These are phyloP conservation scores for Spea hammondii DNA, from an alignment of 2,797 vertebrate genomes.

Conservation along the genomic window DNA sequence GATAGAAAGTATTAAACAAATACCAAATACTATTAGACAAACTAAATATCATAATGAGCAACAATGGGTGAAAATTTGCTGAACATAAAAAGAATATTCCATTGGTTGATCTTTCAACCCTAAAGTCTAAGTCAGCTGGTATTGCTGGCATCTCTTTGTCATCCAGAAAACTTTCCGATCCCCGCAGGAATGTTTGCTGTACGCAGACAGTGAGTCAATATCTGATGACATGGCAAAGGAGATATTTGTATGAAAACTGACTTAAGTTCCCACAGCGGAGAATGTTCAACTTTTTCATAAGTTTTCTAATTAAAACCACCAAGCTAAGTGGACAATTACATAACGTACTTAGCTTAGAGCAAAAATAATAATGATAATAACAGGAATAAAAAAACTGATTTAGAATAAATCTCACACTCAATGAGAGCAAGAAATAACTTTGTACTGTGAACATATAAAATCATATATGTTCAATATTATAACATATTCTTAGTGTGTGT, in stretches of 20 bases:
- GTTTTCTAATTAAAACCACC: slow-evolving; percentile 9
- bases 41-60: too few species aligned
- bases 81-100: too few species aligned
- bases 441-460: too few species aligned
- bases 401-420: too few species aligned
- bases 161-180: neutral
- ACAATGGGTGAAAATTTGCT: too few species aligned
- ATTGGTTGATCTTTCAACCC: too few species aligned
- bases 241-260: neutral
- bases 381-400: too few species aligned
- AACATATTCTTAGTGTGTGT: too few species aligned
- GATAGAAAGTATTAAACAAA: too few species aligned
- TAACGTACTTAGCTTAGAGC: neutral
- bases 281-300: neutral
- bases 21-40: too few species aligned
- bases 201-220: slow-evolving; percentile 5
- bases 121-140: neutral
- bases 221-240: slow-evolving; percentile 11
- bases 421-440: too few species aligned
- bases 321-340: neutral
- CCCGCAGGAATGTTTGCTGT: slow-evolving; percentile 1
- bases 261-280: neutral
- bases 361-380: neutral
- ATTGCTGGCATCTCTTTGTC: neutral
- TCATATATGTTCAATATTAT: too few species aligned